Evolutionary conservation across 2,888 invertebrate genomes (phyloP).

Genomic region (Habroteleia sp.): DNA sequence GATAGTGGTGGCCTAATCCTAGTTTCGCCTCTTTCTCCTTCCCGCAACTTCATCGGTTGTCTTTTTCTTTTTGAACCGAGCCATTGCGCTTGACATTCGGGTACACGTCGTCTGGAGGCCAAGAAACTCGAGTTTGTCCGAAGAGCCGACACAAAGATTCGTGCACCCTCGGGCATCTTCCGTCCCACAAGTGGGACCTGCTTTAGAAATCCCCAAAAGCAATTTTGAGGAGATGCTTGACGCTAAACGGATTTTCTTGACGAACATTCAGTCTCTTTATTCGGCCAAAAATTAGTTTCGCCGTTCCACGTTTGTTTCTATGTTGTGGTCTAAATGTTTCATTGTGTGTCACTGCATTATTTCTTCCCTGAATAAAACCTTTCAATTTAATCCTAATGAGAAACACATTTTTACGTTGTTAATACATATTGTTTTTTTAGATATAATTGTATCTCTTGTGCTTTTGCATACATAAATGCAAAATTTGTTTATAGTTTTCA

Average conservation of each 20-base stretch:
- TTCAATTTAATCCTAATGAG: no score
- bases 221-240: conserved; percentile 74
- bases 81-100: conserved; percentile 41
- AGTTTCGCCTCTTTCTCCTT: conserved; percentile 2
- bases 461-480: no score
- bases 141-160: conserved; percentile 42
- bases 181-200: conserved; percentile 68
- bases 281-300: conserved; percentile 75
- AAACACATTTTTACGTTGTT: no score
- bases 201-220: conserved; percentile 77
- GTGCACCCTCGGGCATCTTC: conserved; percentile 45
- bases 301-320: conserved; percentile 42
- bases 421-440: no score
- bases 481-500: no score
- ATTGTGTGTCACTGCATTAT: no score
- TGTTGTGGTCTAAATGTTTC: no score
- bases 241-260: conserved; percentile 76
- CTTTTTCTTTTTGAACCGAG: no score
- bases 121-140: conserved; percentile 29
- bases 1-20: not conserved
- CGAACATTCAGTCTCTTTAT: conserved; percentile 73
- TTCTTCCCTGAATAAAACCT: no score
- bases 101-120: conserved; percentile 14
- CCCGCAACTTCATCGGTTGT: not conserved
- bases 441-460: no score